Evolutionary conservation across 2,797 vertebrate species (phyloP), one percentile per base, ranked within the genome.

Genomic region (Gephyroberyx darwinii): DNA sequence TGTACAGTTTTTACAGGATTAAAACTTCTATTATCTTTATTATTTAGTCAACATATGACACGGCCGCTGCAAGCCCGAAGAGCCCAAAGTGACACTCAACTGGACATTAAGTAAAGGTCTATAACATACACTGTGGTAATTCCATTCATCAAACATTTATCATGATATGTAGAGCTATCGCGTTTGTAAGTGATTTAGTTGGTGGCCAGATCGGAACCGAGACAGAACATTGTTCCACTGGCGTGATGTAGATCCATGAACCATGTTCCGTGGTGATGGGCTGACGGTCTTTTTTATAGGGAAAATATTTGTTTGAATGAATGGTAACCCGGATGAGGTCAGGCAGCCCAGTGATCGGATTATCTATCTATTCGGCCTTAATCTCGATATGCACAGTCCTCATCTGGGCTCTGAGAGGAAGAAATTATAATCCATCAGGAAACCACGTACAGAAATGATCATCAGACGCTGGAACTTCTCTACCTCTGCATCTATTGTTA

Each of bases 301-400:
- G 19, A 71, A 82, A 68, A 54, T 69, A 75, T 75, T 67, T 67
- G 58, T 50, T 74, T 84, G 48, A 71, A 77, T 84, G 73, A 88
- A 74, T 14, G 17, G 71, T 47, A 63, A 75, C 59, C 51, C 8
- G 13, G 55, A 20, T 67, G 59, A 80, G 39, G 86, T 87, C 66
- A 81, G 81, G 81, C 74, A 56, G 70, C 10, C 20, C 64, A 35
- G 50, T 80, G 84, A 89, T 83, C 71, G 77, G 92, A 92, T 94
- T 93, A 92, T 93, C 86, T 83, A 77, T 87, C 47, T 35, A 86
- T 85, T 88, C 87, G 80, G 77, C 86, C 84, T 94, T 95, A 94
- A 94, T 95, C 93, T 90, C 71, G 33, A 87, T 84, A 82, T 90
- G 79, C 73, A 50, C 66, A 62, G 76, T 78, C 72, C 85, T 91